Conservation (phyloP, 2,888 invertebrate genomes). For the Pachymerium ferrugineum region DNA sequence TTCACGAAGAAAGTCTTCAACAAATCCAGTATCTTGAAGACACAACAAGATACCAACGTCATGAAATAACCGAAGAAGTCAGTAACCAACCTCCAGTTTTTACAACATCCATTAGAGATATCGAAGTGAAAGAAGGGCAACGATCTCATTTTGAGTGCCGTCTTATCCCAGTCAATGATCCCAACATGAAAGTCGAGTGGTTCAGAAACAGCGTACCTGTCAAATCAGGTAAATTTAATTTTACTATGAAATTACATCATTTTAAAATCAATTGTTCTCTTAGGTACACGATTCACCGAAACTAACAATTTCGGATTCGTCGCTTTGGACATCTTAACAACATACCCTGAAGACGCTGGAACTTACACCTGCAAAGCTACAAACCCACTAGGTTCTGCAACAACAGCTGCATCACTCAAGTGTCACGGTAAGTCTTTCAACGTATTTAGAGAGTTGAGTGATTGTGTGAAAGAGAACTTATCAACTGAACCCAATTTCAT, state of each 20-base stretch:
- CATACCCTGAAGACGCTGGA: slow-evolving; percentile 93
- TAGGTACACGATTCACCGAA: slow-evolving; percentile 84
- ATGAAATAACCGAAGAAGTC: slow-evolving; percentile 70
- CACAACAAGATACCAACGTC: slow-evolving; percentile 60
- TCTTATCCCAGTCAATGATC: slow-evolving; percentile 86
- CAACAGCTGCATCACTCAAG: slow-evolving; percentile 79
- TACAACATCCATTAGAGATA: slow-evolving; percentile 82
- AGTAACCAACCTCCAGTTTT: slow-evolving; percentile 89
- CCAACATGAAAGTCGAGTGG: slow-evolving; percentile 92
- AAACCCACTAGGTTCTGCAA: slow-evolving; percentile 86
- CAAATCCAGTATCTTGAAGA: slow-evolving; percentile 88
- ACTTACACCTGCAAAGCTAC: slow-evolving; percentile 89
- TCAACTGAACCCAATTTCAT: not conserved
- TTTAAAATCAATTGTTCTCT: not conserved
- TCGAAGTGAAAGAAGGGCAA: slow-evolving; percentile 90
- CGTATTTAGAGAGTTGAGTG: not conserved
- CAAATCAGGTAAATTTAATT: slow-evolving; percentile 62
- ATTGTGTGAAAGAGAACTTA: not conserved
- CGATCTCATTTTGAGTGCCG: slow-evolving; percentile 91
- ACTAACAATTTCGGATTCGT: slow-evolving; percentile 97
- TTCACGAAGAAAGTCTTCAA: slow-evolving; percentile 80
- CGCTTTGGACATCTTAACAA: slow-evolving; percentile 90
- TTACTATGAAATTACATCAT: not conserved
- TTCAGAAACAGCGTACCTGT: slow-evolving; percentile 84
- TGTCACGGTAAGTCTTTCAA: slow-evolving; percentile 62